These are phyloP conservation scores for Holotrichia oblita DNA, from an alignment of 1,140 invertebrate genomes.

Conservation along the genomic window DNA sequence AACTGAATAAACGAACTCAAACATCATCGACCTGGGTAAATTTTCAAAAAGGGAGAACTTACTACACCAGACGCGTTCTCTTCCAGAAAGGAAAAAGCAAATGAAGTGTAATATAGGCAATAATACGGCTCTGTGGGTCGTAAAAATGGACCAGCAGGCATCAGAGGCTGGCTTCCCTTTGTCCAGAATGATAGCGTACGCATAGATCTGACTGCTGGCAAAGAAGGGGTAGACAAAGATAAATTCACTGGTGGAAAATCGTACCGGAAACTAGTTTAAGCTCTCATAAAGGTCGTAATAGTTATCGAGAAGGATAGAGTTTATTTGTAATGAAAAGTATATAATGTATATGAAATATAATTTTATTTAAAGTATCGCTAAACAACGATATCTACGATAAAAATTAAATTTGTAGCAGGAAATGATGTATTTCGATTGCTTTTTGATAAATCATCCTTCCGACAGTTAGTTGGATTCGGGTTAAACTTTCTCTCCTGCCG, in stretches of 20 bases:
- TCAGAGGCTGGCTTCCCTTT: not conserved
- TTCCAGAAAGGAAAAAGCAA: not conserved
- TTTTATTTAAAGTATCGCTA: too few relatives aligned
- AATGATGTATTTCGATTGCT: too few relatives aligned
- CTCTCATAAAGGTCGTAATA: slow-evolving; percentile 16
- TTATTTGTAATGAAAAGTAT: too few relatives aligned
- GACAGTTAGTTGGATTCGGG: too few relatives aligned
- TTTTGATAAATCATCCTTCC: too few relatives aligned
- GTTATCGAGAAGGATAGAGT: too few relatives aligned
- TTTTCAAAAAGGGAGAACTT: not conserved
- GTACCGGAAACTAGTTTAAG: not conserved
- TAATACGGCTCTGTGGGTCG: slow-evolving; percentile 27
- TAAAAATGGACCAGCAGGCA: slow-evolving; percentile 2
- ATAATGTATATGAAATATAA: too few relatives aligned
- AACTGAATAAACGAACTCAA: not conserved
- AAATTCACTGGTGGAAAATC: not conserved
- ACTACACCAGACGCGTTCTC: not conserved
- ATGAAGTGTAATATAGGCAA: slow-evolving; percentile 41
- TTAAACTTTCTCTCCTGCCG: too few relatives aligned
- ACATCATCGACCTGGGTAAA: not conserved
- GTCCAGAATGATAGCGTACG: not conserved
- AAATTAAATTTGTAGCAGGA: too few relatives aligned
- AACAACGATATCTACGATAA: too few relatives aligned
- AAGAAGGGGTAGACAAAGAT: not conserved
- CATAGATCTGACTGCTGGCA: not conserved